A percentile compares a stretch with the other conserved stretches of the same genome.
These are phyloP conservation scores for Xenopus borealis DNA, from an alignment of 2,113 vertebrate genomes.

Conservation along the genomic window DNA sequence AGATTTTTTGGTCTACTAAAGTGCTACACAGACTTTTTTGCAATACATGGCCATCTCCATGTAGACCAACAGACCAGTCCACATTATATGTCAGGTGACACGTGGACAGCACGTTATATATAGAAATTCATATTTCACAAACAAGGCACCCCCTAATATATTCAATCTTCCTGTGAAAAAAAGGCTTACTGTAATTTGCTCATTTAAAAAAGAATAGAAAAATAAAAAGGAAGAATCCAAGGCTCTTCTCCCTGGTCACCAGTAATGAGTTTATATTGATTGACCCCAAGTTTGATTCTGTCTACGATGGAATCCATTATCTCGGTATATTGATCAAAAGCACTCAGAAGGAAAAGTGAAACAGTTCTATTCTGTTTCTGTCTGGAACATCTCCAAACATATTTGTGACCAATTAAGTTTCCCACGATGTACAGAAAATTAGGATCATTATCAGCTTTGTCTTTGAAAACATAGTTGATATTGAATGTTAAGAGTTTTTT, in stretches of 20 bases:
- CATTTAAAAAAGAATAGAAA: conserved; percentile 27
- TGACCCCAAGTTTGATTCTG: conserved; percentile 39
- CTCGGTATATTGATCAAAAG: conserved; percentile 45
- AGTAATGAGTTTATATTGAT: conserved; percentile 46
- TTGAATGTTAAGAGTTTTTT: conserved; percentile 37
- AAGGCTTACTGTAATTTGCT: neutral
- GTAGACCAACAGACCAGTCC: too few species aligned
- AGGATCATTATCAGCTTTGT: conserved; percentile 41
- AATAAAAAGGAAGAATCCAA: conserved; percentile 7
- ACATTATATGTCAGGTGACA: too few species aligned
- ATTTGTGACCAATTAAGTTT: conserved; percentile 37
- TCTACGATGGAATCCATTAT: conserved; percentile 46
- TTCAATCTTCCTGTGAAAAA: too few species aligned
- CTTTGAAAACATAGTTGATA: conserved; percentile 32
- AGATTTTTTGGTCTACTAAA: too few species aligned
- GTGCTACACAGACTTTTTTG: too few species aligned
- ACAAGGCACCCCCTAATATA: too few species aligned
- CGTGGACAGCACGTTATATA: too few species aligned
- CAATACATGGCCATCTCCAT: too few species aligned
- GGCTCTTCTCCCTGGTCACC: conserved; percentile 38
- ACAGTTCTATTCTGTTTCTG: conserved; percentile 36
- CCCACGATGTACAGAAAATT: conserved; percentile 43
- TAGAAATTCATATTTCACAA: too few species aligned
- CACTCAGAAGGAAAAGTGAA: conserved; percentile 41
- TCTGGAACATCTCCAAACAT: conserved; percentile 44